These are phyloP conservation scores for Sclerurus mexicanus DNA, from an alignment of 2,113 vertebrate species.

Conservation along the genomic window DNA sequence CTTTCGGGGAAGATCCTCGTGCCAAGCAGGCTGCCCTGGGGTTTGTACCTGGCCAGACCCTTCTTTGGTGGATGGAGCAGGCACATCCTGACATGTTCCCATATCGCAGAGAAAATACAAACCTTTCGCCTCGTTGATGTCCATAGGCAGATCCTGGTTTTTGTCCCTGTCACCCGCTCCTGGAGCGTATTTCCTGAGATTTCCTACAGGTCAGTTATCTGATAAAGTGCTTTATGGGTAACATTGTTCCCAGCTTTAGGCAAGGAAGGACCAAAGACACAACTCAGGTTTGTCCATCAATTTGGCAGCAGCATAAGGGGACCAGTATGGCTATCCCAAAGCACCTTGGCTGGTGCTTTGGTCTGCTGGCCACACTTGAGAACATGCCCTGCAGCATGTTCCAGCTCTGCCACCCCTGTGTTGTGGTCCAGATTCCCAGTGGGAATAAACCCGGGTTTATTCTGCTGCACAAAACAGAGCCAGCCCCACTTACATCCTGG, in stretches of 20 bases:
- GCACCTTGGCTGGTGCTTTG: not conserved
- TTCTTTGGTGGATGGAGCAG: not conserved
- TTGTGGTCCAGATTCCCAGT: not conserved
- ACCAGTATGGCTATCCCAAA: not conserved
- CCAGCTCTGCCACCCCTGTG: not conserved
- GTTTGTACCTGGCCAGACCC: too few relatives aligned
- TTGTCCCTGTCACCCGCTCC: not conserved
- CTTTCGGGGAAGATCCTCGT: not conserved
- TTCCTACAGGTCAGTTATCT: not conserved
- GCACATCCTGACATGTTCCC: fast-evolving
- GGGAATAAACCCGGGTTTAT: not conserved
- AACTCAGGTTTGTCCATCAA: not conserved
- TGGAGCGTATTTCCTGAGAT: not conserved
- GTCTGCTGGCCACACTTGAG: fast-evolving
- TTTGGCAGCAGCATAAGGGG: not conserved
- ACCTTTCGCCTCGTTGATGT: not conserved
- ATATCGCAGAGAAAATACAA: fast-evolving
- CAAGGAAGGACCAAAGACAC: not conserved
- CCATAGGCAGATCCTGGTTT: fast-evolving
- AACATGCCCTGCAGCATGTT: fast-evolving
- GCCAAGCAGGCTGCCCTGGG: not conserved
- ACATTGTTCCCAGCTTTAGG: not conserved
- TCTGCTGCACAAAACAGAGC: not conserved
- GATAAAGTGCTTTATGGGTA: fast-evolving
- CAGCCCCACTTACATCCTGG: not conserved